Percentiles rank a stretch among this genome's conserved stretches.
Conservation (phyloP, 2,113 vertebrate species). For the Struthidea cinerea region DNA sequence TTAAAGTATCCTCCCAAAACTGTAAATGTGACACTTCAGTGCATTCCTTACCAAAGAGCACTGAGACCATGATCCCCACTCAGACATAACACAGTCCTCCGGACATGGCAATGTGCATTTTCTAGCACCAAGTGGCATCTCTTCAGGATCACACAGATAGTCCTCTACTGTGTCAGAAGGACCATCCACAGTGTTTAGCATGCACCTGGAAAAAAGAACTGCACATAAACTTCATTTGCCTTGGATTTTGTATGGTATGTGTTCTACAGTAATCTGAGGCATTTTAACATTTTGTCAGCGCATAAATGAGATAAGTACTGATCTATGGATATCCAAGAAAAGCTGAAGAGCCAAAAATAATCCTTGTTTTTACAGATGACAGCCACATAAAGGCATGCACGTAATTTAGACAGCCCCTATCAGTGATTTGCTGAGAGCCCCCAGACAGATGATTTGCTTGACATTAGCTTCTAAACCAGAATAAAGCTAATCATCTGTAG, state of each 20-base stretch:
- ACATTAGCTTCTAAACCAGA: background rate
- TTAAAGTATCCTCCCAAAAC: background rate
- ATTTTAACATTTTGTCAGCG: background rate
- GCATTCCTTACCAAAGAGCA: slow-evolving; percentile 86
- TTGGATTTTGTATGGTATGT: background rate
- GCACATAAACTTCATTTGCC: background rate
- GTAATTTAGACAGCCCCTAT: background rate
- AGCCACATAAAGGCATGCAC: background rate
- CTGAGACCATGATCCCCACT: slow-evolving; percentile 89
- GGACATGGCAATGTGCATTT: slow-evolving; percentile 91
- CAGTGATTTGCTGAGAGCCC: background rate
- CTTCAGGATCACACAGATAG: slow-evolving; percentile 95
- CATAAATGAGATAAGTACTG: background rate
- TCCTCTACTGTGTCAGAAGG: slow-evolving; percentile 92
- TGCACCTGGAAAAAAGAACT: slow-evolving; percentile 79
- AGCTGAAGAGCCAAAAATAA: background rate
- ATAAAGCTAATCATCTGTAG: background rate
- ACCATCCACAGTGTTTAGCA: slow-evolving; percentile 95
- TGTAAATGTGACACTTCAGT: background rate
- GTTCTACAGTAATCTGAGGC: background rate
- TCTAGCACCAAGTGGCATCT: slow-evolving; percentile 92
- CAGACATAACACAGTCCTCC: slow-evolving; percentile 91
- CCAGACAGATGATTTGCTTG: background rate
- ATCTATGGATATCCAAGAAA: background rate
- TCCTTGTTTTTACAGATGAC: background rate